These are phyloP conservation scores for Endotricha flammealis DNA, from an alignment of 2,888 invertebrate species.

Conservation along the genomic window DNA sequence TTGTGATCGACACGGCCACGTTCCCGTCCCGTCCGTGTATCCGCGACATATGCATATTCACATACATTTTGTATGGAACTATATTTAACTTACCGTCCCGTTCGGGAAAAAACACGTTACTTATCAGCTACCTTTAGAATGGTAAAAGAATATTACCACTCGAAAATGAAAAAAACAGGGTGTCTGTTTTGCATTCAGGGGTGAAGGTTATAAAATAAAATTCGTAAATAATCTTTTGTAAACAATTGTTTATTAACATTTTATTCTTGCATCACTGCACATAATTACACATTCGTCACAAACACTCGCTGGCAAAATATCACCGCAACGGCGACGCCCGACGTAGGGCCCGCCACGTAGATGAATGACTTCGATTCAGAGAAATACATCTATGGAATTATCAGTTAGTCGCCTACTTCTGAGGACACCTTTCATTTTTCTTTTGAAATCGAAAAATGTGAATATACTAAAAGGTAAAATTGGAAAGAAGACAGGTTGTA, in stretches of 20 bases:
- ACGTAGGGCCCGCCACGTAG: slow-evolving; percentile 20
- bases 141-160: too few species aligned
- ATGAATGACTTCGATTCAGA: slow-evolving; percentile 64
- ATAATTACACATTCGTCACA: slow-evolving; percentile 65
- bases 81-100: too few species aligned
- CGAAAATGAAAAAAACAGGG: too few species aligned
- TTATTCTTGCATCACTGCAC: slow-evolving; percentile 72
- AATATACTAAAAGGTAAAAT: slow-evolving; percentile 66
- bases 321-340: slow-evolving; percentile 33
- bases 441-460: slow-evolving; percentile 65
- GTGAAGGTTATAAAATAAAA: slow-evolving; percentile 45
- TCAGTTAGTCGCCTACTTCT: slow-evolving; percentile 47
- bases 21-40: too few species aligned
- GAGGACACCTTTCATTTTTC: slow-evolving; percentile 72
- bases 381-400: slow-evolving; percentile 66
- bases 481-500: slow-evolving; percentile 39
- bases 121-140: too few species aligned
- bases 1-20: too few species aligned
- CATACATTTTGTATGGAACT: too few species aligned
- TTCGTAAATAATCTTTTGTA: slow-evolving; percentile 69
- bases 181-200: slow-evolving; percentile 9
- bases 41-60: too few species aligned
- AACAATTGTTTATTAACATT: slow-evolving; percentile 80
- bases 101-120: too few species aligned
- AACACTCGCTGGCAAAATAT: slow-evolving; percentile 60